Conservation (phyloP, 2,888 invertebrate genomes). For the Synergus gifuensis region DNA sequence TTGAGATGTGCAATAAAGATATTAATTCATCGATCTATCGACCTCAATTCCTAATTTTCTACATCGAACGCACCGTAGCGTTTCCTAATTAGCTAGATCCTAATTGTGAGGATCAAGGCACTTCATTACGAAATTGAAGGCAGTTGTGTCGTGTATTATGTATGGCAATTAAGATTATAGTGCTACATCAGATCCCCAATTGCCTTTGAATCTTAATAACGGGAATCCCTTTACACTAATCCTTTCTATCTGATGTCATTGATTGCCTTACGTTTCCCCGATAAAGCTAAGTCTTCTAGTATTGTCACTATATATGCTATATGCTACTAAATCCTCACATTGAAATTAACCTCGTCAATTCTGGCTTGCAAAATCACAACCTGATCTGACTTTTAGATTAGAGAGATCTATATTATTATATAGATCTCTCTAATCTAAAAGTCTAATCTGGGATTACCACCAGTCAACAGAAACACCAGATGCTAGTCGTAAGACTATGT, state of each 20-base stretch:
- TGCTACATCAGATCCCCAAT: neutral
- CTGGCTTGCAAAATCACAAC: neutral
- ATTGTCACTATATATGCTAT: neutral
- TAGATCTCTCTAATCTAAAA: too few species aligned
- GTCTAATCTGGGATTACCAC: neutral
- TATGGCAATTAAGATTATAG: neutral
- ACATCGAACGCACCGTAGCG: neutral
- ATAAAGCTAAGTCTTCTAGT: neutral
- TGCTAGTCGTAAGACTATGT: neutral
- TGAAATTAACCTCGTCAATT: neutral
- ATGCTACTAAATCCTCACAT: neutral
- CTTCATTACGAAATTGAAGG: neutral
- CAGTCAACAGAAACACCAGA: neutral
- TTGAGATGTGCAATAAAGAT: too few species aligned
- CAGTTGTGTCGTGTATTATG: neutral
- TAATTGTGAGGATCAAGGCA: neutral
- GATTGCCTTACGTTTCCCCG: neutral
- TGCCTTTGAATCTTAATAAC: neutral
- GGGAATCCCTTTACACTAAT: neutral
- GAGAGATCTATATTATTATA: neutral
- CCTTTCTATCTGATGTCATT: neutral
- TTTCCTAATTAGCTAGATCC: neutral
- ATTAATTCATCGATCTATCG: too few species aligned
- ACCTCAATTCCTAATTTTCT: neutral
- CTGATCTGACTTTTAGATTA: too few species aligned